These are phyloP conservation scores for Martes martes DNA, from an alignment of 2,113 vertebrate genomes.

Conservation along the genomic window DNA sequence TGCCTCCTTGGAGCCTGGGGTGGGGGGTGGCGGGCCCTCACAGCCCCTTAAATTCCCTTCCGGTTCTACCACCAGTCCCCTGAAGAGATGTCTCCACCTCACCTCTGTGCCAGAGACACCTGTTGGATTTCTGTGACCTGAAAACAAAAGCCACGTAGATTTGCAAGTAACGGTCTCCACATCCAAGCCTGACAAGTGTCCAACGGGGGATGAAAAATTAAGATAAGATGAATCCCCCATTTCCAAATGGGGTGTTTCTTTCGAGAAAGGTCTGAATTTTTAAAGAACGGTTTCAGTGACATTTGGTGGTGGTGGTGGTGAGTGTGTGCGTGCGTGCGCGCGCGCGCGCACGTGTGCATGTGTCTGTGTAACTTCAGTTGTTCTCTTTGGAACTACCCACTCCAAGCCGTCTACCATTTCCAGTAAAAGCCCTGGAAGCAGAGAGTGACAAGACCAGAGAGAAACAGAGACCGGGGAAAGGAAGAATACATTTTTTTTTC, in stretches of 20 bases:
- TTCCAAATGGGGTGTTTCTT: neutral
- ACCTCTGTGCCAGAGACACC: neutral
- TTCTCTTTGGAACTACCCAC: neutral
- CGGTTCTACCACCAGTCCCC: neutral
- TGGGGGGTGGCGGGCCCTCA: neutral
- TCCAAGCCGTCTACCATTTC: neutral
- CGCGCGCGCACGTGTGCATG: neutral
- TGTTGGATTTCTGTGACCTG: neutral
- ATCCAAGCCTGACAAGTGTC: neutral
- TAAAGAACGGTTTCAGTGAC: neutral
- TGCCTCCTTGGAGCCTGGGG: neutral
- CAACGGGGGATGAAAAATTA: neutral
- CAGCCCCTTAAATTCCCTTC: neutral
- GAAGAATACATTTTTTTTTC: neutral
- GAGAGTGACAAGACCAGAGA: neutral
- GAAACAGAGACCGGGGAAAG: neutral
- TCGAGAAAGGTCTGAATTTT: conserved; percentile 2
- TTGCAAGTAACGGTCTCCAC: neutral
- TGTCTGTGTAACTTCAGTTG: fast-evolving
- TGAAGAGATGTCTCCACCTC: neutral
- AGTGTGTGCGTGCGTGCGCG: neutral
- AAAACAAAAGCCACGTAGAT: neutral
- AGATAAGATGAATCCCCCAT: neutral
- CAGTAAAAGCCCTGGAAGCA: neutral
- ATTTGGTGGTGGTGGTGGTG: neutral